phyloP scores from a whole-genome alignment of 2,113 vertebrate genomes.

The Antennarius striatus region DNA sequence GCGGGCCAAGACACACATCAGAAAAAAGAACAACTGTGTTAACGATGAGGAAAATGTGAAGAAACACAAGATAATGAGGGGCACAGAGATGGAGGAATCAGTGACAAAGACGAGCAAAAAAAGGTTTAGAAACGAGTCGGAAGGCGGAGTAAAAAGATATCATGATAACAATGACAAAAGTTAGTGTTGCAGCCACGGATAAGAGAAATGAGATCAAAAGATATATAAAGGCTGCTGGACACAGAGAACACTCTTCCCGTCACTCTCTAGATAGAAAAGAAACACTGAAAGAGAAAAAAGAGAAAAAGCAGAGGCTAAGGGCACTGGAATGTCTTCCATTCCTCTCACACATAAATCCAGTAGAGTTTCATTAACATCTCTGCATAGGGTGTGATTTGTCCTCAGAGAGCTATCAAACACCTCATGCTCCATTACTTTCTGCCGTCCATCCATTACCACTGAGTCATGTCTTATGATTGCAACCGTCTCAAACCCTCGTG shows the following conservation, averaged over 20 bases:
- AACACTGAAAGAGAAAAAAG: not conserved
- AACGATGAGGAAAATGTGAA: conserved; percentile 15
- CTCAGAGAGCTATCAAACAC: too few relatives aligned
- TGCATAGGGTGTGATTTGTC: not conserved
- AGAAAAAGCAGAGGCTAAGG: not conserved
- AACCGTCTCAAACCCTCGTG: conserved; percentile 11
- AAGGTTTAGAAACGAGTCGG: conserved; percentile 13
- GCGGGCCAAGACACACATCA: conserved; percentile 5
- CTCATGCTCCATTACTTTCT: too few relatives aligned
- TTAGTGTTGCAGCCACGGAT: conserved; percentile 7
- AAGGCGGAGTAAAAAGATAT: conserved; percentile 33
- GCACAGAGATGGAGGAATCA: not conserved
- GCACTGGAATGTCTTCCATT: conserved; percentile 39
- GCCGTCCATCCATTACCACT: conserved; percentile 10
- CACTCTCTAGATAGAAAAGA: conserved; percentile 30
- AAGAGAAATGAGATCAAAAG: not conserved
- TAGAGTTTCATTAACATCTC: conserved; percentile 7
- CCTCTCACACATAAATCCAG: conserved; percentile 17
- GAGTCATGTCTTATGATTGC: conserved; percentile 26
- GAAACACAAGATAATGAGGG: conserved; percentile 9
- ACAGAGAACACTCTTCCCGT: too few relatives aligned
- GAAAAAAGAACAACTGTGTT: conserved; percentile 28
- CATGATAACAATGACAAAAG: conserved; percentile 30
- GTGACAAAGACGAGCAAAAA: conserved; percentile 1
- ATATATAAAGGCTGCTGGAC: too few relatives aligned